These are phyloP conservation scores for Grammomys surdaster DNA, from an alignment of 2,113 vertebrate species.

Conservation along the genomic window DNA sequence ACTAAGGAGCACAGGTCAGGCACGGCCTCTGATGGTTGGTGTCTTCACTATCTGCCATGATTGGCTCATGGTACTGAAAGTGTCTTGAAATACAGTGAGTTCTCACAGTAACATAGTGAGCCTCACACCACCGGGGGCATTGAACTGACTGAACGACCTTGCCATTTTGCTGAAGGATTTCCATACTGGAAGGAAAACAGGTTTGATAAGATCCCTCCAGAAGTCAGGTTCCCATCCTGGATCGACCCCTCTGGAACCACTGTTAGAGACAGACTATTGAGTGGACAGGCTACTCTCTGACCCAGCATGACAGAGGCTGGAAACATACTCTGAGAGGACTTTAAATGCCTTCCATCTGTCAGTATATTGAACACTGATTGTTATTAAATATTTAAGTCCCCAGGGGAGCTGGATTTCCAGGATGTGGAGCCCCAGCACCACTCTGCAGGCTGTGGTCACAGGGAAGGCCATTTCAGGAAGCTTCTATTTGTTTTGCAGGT, in stretches of 20 bases:
- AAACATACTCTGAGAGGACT: slow-evolving; percentile 40
- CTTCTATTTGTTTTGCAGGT: slow-evolving; percentile 87
- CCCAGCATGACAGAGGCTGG: slow-evolving; percentile 3
- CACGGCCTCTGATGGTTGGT: not conserved
- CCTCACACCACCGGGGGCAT: not conserved
- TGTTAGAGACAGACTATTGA: slow-evolving; percentile 64
- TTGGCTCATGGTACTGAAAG: not conserved
- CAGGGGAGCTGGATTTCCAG: slow-evolving; percentile 62
- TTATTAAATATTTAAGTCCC: slow-evolving; percentile 71
- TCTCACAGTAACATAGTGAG: not conserved
- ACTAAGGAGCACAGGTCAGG: not conserved
- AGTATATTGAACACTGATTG: slow-evolving; percentile 60
- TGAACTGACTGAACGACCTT: not conserved
- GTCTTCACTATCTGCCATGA: not conserved
- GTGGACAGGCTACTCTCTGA: not conserved
- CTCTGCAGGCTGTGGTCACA: not conserved
- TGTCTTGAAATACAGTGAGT: not conserved
- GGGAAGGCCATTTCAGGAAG: slow-evolving; percentile 54
- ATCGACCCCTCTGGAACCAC: not conserved
- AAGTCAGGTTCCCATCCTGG: not conserved
- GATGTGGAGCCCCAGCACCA: slow-evolving; percentile 6
- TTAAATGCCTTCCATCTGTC: slow-evolving; percentile 61
- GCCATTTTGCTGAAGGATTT: not conserved
- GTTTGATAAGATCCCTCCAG: not conserved
- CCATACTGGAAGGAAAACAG: not conserved